phyloP scores from a whole-genome alignment of 1,140 invertebrate species.

The Sinella curviseta region DNA sequence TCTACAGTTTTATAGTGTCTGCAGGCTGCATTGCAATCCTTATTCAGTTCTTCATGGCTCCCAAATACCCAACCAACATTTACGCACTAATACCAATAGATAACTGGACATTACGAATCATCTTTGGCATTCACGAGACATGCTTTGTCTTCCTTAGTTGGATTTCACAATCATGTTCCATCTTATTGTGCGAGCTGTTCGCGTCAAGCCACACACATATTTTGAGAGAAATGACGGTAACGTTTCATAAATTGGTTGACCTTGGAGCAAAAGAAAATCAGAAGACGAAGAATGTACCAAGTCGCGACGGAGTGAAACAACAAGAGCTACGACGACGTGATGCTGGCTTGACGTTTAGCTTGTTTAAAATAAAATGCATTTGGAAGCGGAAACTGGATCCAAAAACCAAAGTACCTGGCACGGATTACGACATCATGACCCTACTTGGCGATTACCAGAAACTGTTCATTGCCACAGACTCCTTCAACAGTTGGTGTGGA shows the following conservation, averaged over 20 bases:
- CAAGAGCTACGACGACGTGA: neutral
- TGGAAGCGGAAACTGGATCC: neutral
- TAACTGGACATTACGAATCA: neutral
- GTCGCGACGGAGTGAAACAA: neutral
- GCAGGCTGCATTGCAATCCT: slow-evolving; percentile 18
- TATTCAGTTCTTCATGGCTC: slow-evolving; percentile 16
- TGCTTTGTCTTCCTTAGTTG: slow-evolving; percentile 31
- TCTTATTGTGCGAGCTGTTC: neutral
- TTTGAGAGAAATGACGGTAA: slow-evolving; percentile 28
- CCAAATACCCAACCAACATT: slow-evolving; percentile 29
- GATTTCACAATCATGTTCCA: slow-evolving; percentile 29
- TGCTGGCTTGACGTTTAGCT: neutral
- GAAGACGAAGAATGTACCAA: neutral
- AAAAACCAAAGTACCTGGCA: slow-evolving; percentile 30
- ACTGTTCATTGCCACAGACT: slow-evolving; percentile 2
- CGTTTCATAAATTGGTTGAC: slow-evolving; percentile 15
- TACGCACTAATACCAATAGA: slow-evolving; percentile 24
- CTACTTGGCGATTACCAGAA: slow-evolving; percentile 27
- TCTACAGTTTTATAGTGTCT: neutral
- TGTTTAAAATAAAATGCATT: neutral
- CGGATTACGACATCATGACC: slow-evolving; percentile 13
- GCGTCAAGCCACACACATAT: slow-evolving; percentile 30
- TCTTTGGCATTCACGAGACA: slow-evolving; percentile 24
- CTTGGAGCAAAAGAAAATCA: neutral
- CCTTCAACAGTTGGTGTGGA: slow-evolving; percentile 30